Evolutionary conservation across 2,888 invertebrate species (phyloP), one percentile per base, ranked within the genome.

Genomic region (Lampropteryx suffumata): DNA sequence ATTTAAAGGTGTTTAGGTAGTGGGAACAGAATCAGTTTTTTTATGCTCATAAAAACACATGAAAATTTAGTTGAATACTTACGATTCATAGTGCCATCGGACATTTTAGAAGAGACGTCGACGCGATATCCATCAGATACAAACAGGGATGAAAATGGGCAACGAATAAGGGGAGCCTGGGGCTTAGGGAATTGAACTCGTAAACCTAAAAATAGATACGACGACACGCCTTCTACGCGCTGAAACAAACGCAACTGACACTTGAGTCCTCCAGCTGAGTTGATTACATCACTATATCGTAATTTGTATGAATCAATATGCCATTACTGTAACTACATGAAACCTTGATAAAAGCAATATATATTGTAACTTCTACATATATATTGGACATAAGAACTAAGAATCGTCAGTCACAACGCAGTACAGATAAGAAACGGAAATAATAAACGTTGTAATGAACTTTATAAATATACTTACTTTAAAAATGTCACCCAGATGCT

Each of bases 181-280:
- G 71, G 70, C 62, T 58, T 64, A 73, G 82, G 81, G 82, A 76
- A 83, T 73, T 79, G 81, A 84, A 81, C 85, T 73, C 83, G 81
- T 88, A 85, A 86, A 88, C 78, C 79, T 84, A 84, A 82, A 88
- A 86, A 87, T 88, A 88, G 79, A 79, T 67, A 67, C 71, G 71
- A 70, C 76, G 71, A 79, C 79, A 79, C 75, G 78, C 71, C 69
- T 69, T 67, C 65, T 51, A 63, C 62, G 34, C 55, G 51, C 50
- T 51, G 40, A 42, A 55, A 56, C 56, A 66, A 61, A 65, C 67
- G 65, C 55, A 57, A 63, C 61, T 59, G 48, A 61, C 50, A 50
- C 34, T 45, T 14, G 35, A 62, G 57, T 57, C 62, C 57, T 51
- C 46, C 41, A 59, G 61, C 49, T 55, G 57, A 57, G 41, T 48